Base-by-base conservation (phyloP, 2,113 vertebrate species). In the Poeciliopsis occidentalis region DNA sequence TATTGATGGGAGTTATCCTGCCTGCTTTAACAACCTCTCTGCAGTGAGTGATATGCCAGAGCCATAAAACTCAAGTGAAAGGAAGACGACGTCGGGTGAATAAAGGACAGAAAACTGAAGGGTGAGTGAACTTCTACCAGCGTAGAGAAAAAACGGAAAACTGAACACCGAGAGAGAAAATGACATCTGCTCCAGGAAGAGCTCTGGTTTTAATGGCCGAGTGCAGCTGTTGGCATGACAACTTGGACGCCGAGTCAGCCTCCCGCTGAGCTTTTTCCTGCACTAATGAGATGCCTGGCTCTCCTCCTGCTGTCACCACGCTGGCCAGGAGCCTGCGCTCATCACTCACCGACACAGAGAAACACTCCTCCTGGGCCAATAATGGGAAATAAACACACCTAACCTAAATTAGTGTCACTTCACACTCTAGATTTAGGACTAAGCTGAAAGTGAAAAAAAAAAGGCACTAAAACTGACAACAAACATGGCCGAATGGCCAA, bases 271-370 rank as follows among this genome's bases (percentile, higher is more conserved):
- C 81, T 79, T 87, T 71, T 76, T 76, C 69, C 51, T 15, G 70
- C 34, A 10, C 75, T 91, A 92, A 92, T 91, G 88, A 89, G 79
- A 83, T 6, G 61, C 73, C 69, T 83, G 4, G 30, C 54, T 83
- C 76, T 75, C 47, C 54, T 60, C 65, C 19, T 75, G 87, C 86
- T 81, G 86, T 85, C 78, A 85, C 54, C 27, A 64, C 32, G n/a
- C 41, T 87, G 90, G 89, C 83, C 44, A 26, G 0, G 17, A 76
- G 85, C 77, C 84, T 69, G 44, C 63, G 47, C 76, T 82, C 70
- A 51, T 89, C 87, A 74, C 79, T 87, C 86, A 82, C 30, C 37
- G 8, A 47, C 73, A 51, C 71, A 17, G 39, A 79, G 30, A 82
- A 73, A 79, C 71, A 61, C 66, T 51, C 71, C 73, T 60, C 24